Base-by-base conservation (phyloP, 1,140 invertebrate genomes). In the Bombus breviceps region DNA sequence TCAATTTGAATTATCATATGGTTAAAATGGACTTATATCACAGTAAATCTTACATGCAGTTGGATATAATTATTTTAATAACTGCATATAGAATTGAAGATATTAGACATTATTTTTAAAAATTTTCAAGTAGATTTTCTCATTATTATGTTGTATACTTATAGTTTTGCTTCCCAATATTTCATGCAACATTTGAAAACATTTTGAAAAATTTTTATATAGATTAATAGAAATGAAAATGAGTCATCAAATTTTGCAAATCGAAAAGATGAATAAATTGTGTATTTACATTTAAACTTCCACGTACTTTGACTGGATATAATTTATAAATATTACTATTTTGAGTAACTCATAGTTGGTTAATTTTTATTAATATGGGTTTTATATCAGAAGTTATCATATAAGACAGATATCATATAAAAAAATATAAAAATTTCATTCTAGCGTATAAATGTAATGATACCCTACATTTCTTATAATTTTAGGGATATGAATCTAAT, bases 1-100 rank as follows among this genome's bases (percentile, higher is more conserved):
- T 15, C 4, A 28, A 62, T 28, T n/a, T 64, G 10, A n/a, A 64
- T 41, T 32, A 15, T 43, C 12, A 32, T 39, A 68, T 47, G 59
- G n/a, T 64, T 77, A 62, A 37, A 59, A 59, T 28, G 39, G 53
- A 76, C 13, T 76, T 62, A 62, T 76, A 76, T 76, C 74, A 76
- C 53, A 76, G 74, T 59, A 76, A 59, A 28, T 59, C 8, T 39
- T 76, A 76, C 13, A 69, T 34, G 32, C 3, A 37, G 22, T 22
- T 37, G 32, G 9, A 39, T 37, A 37, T 37, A 43, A 73, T 43
- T 39, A 34, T 59, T 53, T 25, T 59, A n/a, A 12, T 57, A 59
- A 37, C 28, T n/a, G 10, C 25, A 32, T 75, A 12, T 28, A 57
- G 8, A 37, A 18, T 59, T 59, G 57, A 76, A 76, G 15, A n/a